Conservation (phyloP, 2,797 vertebrate genomes). For the Danio choprae region DNA sequence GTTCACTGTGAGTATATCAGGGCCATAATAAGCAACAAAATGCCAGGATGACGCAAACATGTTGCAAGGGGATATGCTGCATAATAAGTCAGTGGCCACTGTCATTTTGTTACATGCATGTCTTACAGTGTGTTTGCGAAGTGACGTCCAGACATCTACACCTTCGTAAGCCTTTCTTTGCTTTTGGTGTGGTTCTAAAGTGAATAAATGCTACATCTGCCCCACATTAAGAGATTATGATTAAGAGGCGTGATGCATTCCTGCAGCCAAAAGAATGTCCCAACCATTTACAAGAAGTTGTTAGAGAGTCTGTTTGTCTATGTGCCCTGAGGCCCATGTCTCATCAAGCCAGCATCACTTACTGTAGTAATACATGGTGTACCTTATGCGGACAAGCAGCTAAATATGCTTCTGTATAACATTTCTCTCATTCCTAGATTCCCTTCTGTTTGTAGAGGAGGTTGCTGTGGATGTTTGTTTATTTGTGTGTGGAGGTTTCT, state of each 20-base stretch:
- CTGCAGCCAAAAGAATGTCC: constrained; percentile 27
- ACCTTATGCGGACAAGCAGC: constrained; percentile 12
- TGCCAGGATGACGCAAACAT: background rate
- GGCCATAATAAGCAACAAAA: background rate
- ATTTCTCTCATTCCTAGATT: constrained; percentile 38
- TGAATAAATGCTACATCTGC: constrained; percentile 18
- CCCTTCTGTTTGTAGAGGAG: constrained; percentile 2
- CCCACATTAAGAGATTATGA: background rate
- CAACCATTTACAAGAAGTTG: constrained; percentile 45
- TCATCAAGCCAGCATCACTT: constrained; percentile 43
- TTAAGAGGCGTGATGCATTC: constrained; percentile 20
- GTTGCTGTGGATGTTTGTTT: constrained; percentile 43
- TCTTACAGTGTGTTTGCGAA: background rate
- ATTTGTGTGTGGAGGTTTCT: constrained; percentile 41
- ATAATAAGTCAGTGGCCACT: background rate
- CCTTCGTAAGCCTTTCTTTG: background rate
- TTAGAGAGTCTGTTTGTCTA: constrained; percentile 40
- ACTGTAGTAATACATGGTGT: constrained; percentile 24
- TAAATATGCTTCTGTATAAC: background rate
- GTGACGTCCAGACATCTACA: background rate
- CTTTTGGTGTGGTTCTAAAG: constrained; percentile 2
- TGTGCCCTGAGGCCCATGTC: constrained; percentile 18
- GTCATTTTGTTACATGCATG: background rate
- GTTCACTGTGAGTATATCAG: no score
- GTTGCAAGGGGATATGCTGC: background rate